Evolutionary conservation across 2,888 invertebrate species (phyloP).

Genomic region (Zelleria hepariella): DNA sequence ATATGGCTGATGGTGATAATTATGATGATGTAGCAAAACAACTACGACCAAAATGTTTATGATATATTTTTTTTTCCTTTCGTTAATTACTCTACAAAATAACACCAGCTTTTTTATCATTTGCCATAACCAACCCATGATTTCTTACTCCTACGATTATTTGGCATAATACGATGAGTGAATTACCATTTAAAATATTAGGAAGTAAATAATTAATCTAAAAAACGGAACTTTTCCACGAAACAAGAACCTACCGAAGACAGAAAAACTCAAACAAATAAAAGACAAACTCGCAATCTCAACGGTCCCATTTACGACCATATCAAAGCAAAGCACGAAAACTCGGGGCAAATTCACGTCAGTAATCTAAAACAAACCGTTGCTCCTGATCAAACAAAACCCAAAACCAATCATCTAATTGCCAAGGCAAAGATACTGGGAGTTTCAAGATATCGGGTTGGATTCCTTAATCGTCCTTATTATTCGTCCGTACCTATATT

Average conservation of each 20-base stretch:
- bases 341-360: background rate
- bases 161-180: too few species aligned
- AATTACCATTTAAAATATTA: too few species aligned
- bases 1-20: too few species aligned
- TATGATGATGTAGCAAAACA: too few species aligned
- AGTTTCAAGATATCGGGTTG: slow-evolving; percentile 21
- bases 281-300: background rate
- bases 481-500: background rate
- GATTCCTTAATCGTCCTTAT: background rate
- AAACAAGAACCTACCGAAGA: background rate
- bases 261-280: background rate
- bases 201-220: too few species aligned
- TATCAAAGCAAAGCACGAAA: background rate
- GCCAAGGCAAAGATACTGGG: slow-evolving; percentile 15
- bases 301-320: background rate
- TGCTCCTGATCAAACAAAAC: slow-evolving; percentile 36
- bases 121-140: too few species aligned
- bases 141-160: too few species aligned
- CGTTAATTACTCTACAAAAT: too few species aligned
- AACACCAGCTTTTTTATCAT: too few species aligned
- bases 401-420: slow-evolving; percentile 68
- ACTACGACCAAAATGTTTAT: too few species aligned
- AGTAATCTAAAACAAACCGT: background rate
- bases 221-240: background rate
- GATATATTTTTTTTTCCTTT: too few species aligned